Evolutionary conservation across 2,888 invertebrate species (phyloP).

Genomic region (Cantharis rustica): DNA sequence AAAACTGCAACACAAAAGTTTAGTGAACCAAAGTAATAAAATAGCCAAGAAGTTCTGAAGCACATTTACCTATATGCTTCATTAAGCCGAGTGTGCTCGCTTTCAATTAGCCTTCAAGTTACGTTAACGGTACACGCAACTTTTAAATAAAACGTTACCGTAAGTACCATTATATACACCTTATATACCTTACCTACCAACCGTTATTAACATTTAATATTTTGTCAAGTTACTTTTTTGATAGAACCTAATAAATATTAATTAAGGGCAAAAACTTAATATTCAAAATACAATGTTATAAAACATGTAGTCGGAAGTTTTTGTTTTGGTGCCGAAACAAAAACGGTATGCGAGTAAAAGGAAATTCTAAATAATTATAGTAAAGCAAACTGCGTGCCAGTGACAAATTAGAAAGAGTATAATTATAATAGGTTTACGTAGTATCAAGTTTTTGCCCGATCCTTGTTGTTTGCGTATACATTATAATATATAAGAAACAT

Average conservation of each 20-base stretch:
- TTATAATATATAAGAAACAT: conserved; percentile 3
- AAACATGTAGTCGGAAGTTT: neutral
- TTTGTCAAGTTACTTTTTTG: neutral
- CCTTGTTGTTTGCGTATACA: neutral
- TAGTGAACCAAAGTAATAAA: neutral
- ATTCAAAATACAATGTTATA: neutral
- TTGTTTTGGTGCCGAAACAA: neutral
- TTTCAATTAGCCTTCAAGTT: neutral
- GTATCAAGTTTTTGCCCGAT: conserved; percentile 3
- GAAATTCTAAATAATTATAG: conserved; percentile 33
- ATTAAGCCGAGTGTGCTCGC: conserved; percentile 19
- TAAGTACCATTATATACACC: neutral
- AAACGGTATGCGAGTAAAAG: conserved; percentile 7
- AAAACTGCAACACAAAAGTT: conserved; percentile 12
- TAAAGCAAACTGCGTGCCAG: conserved; percentile 41
- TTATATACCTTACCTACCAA: neutral
- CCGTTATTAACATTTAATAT: neutral
- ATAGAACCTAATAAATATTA: neutral
- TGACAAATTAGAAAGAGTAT: conserved; percentile 38
- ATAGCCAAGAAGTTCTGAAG: neutral
- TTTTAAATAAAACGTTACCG: neutral
- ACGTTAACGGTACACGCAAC: neutral
- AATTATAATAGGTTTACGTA: conserved; percentile 35
- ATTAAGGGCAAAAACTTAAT: neutral
- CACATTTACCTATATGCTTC: conserved; percentile 6